These are phyloP conservation scores for Onychomys leucogaster DNA, from an alignment of 2,797 vertebrate genomes.

Conservation along the genomic window DNA sequence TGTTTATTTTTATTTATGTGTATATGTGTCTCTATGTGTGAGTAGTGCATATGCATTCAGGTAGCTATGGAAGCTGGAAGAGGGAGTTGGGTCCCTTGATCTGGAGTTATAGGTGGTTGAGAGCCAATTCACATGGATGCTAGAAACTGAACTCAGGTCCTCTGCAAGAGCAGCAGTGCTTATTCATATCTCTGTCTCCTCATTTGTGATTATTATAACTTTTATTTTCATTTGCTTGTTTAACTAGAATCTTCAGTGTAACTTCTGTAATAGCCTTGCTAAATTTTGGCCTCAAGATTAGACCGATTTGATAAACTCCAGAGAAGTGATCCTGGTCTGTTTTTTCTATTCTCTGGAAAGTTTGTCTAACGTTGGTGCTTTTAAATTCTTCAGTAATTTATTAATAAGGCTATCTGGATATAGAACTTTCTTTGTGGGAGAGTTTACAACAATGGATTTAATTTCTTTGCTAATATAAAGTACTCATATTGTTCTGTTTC, in stretches of 20 bases:
- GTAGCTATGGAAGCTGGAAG: too few relatives aligned
- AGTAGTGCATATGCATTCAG: neutral
- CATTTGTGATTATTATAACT: neutral
- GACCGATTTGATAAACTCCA: neutral
- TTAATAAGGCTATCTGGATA: conserved; percentile 5
- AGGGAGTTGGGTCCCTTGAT: neutral
- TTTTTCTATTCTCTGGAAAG: conserved; percentile 11
- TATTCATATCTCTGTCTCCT: neutral
- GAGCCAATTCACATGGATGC: neutral
- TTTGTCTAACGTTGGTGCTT: neutral
- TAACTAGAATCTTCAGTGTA: neutral
- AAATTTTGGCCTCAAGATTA: neutral
- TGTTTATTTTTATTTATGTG: neutral
- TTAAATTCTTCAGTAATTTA: conserved; percentile 53
- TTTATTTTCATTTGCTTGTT: conserved; percentile 39
- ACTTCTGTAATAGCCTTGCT: neutral
- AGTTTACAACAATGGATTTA: conserved; percentile 15
- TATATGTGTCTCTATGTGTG: neutral
- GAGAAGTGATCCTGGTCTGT: neutral
- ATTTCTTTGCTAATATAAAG: conserved; percentile 30
- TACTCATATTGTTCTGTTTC: conserved; percentile 26
- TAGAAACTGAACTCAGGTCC: neutral
- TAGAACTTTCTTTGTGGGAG: conserved; percentile 32
- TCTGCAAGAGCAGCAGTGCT: neutral
- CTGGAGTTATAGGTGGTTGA: neutral